Evolutionary conservation across 92 coral and sea anemone species (phyloP), one percentile per base, ranked within the genome.

Genomic region (Porites divaricata): DNA sequence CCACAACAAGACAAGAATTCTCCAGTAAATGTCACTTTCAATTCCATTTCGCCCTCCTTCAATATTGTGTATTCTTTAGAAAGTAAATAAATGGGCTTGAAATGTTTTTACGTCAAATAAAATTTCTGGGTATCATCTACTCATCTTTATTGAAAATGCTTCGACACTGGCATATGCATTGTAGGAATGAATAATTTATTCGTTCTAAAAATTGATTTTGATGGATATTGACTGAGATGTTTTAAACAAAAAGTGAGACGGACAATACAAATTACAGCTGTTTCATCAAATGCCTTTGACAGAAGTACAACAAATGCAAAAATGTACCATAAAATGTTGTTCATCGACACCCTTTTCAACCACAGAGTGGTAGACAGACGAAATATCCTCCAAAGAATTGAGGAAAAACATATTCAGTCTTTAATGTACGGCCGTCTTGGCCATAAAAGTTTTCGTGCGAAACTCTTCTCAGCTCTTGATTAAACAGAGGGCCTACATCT

Each of bases 161-260:
- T 56, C 76, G 57, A 61, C 35, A 45, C 85, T 12, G 67, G 9
- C 67, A 69, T n/a, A 61, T 16, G 49, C 28, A 23, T 14, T 48
- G 19, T 23, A 26, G 56, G 57, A 69, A 80, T 80, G 12, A 80
- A 80, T 80, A 67, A 69, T 80, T 56, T 17, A 80, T 19, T 7
- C 13, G 48, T n/a, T 67, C 56, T 68, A 28, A 10, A 80, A 78
- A 17, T 62, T 21, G 3, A 53, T 14, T 16, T 19, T n/a, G 52
- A 17, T 50, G 56, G 25, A 4, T 54, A 54, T 54, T 80, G 2
- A 48, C 59, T 21, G 8, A 65, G 64, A 35, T 35, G 66, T 57
- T 35, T 64, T 78, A 25, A 20, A 54, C 59, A 13, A 49, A 50
- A 45, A 41, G 54, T 22, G 35, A 22, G 72, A 22, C 45, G 14